phyloP scores from a whole-genome alignment of 2,888 invertebrate genomes.

The Papilio demoleus region DNA sequence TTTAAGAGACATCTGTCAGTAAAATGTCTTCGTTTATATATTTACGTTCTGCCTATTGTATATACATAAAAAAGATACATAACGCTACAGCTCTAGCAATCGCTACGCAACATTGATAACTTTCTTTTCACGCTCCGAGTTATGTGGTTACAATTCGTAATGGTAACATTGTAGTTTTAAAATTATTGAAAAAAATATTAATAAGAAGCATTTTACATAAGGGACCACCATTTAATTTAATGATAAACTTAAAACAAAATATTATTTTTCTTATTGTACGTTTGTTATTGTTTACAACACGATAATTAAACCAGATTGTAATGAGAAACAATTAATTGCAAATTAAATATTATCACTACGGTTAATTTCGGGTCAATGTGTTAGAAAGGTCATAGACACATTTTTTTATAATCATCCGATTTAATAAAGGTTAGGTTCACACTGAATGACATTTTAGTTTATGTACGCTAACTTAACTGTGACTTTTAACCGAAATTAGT shows the following conservation, averaged over 20 bases:
- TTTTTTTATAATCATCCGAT: neutral
- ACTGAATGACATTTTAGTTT: neutral
- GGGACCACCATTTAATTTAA: neutral
- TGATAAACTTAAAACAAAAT: neutral
- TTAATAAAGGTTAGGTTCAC: neutral
- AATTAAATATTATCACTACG: neutral
- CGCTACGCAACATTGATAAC: neutral
- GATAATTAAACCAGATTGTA: neutral
- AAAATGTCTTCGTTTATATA: no score
- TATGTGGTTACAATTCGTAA: neutral
- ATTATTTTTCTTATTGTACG: neutral
- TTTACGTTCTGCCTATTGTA: no score
- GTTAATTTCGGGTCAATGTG: constrained; percentile 8
- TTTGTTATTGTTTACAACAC: constrained; percentile 11
- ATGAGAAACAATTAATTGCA: neutral
- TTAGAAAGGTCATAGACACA: constrained; percentile 4
- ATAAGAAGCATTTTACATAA: neutral
- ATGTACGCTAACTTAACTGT: neutral
- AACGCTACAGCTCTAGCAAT: neutral
- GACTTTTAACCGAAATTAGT: neutral
- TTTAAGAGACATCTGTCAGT: neutral
- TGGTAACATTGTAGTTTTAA: neutral
- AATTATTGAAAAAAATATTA: neutral
- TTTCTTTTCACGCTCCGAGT: constrained; percentile 5
- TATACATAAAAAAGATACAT: neutral